Base-by-base conservation (phyloP, 2,888 invertebrate genomes). In the Machimus atricapillus region DNA sequence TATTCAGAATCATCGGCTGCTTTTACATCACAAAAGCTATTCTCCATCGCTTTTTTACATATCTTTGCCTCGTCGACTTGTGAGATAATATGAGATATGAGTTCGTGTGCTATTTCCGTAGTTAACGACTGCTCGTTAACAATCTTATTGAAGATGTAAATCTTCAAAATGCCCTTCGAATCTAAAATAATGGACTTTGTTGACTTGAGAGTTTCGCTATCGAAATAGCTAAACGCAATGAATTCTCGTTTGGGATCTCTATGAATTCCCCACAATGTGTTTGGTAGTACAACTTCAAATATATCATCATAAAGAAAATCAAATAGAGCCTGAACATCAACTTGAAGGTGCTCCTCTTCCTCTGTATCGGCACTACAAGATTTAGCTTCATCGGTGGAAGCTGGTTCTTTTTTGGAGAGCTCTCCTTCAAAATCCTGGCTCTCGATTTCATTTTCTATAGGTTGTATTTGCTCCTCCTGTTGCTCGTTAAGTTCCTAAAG, bases 251-350 rank as follows among this genome's bases (percentile, higher is more conserved):
- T 66, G 4, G 88, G 88, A 79, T 89, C 89, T 8, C 89, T 83
- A 83, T 88, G 88, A n/a, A 88, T 66, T 16, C 87, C 89, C 89
- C 89, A 89, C 3, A 89, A 40, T 34, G 88, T 89, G 46, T 52
- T 87, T 2, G 89, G 89, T 52, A 89, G 52, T 9, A 86, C 77
- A 9, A 89, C 88, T 86, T 89, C 89, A 82, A 88, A 89, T 23
- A 89, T 86, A 77, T 88, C 88, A 19, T 89, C 89, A 58, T 88
- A 89, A 12, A 89, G 56, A 12, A 34, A 19, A 86, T 88, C 87
- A 85, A 83, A 89, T 34, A 90, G 88, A 34, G 89, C 86, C 7
- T 85, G 87, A 12, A 85, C 87, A 43, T 83, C 43, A 23, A 76
- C 23, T 9, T 46, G 16, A 12, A 34, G 66, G 23, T 66, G 19